Evolutionary conservation across 2,888 invertebrate genomes (phyloP).

Genomic region (Melangyna quadrimaculata): DNA sequence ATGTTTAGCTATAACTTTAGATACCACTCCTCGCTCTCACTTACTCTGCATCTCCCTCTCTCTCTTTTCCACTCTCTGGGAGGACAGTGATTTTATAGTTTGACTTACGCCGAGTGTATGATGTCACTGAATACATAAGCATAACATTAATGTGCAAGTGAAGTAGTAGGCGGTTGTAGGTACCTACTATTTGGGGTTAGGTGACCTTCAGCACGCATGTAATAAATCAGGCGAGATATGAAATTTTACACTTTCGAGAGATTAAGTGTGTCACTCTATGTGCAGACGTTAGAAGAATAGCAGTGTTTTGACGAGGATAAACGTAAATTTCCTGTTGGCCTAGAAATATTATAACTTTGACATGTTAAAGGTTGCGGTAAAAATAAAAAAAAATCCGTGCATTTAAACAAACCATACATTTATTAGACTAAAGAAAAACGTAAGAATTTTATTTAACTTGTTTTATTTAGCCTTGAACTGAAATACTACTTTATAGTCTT

Average conservation of each 20-base stretch:
- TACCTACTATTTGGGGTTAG: not conserved
- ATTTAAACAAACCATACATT: not conserved
- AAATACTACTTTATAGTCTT: not conserved
- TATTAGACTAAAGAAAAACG: not conserved
- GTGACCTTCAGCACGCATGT: conserved; percentile 22
- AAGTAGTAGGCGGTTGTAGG: not conserved
- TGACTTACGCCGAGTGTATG: conserved; percentile 4
- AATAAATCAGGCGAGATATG: conserved; percentile 33
- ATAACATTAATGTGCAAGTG: not conserved
- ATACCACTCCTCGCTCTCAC: not conserved
- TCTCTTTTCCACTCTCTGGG: not conserved
- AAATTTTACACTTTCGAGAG: conserved; percentile 17
- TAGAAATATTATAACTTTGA: not conserved
- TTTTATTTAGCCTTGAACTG: not conserved
- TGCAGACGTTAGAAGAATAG: conserved; percentile 1
- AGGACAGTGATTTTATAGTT: conserved; percentile 10
- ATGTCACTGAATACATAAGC: conserved; percentile 35
- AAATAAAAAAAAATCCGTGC: not conserved
- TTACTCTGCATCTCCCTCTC: too few species aligned
- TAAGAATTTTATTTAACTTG: not conserved
- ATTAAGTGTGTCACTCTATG: conserved; percentile 11
- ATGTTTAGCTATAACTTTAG: not conserved
- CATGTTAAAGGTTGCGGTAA: not conserved
- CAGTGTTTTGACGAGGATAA: not conserved
- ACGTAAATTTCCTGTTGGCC: not conserved